Evolutionary conservation across 2,113 vertebrate species (phyloP).

Genomic region (Phocoena sinus): DNA sequence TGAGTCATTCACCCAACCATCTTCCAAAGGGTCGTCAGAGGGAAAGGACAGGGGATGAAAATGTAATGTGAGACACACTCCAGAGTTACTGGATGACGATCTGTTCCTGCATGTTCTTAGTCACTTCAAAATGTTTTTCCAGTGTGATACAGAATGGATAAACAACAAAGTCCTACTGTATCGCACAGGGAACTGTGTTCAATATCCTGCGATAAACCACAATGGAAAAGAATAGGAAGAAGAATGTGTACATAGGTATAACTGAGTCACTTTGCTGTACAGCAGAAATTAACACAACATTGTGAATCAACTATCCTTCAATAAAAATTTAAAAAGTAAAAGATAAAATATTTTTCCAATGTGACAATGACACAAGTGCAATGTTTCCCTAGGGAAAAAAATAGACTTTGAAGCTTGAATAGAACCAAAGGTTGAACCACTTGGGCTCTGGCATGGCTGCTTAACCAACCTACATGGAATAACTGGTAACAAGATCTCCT

Average conservation of each 20-base stretch:
- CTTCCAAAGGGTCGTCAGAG: background rate
- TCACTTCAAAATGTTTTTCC: background rate
- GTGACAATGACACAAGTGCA: background rate
- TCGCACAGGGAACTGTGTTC: background rate
- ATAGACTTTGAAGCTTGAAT: background rate
- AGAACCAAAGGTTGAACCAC: background rate
- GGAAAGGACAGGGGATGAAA: background rate
- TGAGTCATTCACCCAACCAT: background rate
- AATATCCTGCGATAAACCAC: background rate
- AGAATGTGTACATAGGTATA: background rate
- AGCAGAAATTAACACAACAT: background rate
- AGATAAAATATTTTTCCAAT: background rate
- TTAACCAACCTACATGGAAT: accelerated
- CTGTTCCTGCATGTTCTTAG: background rate
- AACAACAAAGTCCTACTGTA: background rate
- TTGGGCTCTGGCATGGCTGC: too few species aligned
- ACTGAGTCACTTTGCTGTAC: background rate
- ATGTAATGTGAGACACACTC: background rate
- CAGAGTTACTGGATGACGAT: background rate
- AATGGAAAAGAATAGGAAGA: background rate
- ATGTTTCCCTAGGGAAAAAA: background rate
- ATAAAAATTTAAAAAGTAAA: background rate
- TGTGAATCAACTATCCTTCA: background rate
- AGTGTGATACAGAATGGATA: background rate
- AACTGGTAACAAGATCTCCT: background rate